These are phyloP conservation scores for Pteronotus mesoamericanus DNA, from an alignment of 2,797 vertebrate species.

Conservation along the genomic window DNA sequence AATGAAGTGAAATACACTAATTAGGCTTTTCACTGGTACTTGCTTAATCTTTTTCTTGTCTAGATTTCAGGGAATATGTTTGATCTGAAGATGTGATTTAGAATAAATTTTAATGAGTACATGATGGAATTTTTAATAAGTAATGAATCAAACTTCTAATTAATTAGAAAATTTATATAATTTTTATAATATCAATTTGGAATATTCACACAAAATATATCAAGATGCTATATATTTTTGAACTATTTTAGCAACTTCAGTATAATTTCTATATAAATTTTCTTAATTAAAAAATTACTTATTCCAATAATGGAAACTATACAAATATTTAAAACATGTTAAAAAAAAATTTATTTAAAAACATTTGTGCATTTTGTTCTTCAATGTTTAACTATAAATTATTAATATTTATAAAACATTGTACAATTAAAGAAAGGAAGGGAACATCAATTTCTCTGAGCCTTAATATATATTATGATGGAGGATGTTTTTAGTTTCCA, in stretches of 20 bases:
- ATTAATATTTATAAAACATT: neutral
- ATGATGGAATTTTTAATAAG: conserved; percentile 31
- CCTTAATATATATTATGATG: neutral
- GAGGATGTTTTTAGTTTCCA: neutral
- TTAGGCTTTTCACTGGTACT: conserved; percentile 37
- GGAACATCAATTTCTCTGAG: neutral
- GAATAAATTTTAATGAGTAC: conserved; percentile 45
- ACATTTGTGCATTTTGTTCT: neutral
- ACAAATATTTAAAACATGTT: neutral
- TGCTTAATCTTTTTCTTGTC: neutral
- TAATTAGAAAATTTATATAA: neutral
- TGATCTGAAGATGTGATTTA: neutral
- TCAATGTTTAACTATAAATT: neutral
- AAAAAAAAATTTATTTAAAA: neutral
- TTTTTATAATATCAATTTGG: neutral
- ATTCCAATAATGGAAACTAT: neutral
- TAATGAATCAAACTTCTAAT: neutral
- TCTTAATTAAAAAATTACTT: neutral
- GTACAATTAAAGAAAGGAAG: neutral
- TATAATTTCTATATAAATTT: neutral
- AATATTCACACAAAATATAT: neutral
- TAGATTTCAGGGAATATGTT: conserved; percentile 41
- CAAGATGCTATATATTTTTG: neutral
- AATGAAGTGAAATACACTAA: neutral
- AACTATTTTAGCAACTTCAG: neutral